These are phyloP conservation scores for Aptenodytes forsteri DNA, from an alignment of 2,113 vertebrate genomes.

Conservation along the genomic window DNA sequence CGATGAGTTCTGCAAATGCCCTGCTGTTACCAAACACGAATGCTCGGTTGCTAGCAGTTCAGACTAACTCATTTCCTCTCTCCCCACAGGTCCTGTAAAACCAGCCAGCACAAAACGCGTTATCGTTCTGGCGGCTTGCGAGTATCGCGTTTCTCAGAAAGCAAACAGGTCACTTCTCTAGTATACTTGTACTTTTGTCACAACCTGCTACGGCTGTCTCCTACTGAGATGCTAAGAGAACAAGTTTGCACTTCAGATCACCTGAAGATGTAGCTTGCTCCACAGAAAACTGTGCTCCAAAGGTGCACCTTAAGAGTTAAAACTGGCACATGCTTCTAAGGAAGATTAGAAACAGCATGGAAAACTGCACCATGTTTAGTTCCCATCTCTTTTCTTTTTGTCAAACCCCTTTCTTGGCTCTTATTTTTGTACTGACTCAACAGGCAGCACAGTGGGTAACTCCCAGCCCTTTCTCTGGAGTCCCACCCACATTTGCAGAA, in stretches of 20 bases:
- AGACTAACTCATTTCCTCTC: background rate
- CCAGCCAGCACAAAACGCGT: background rate
- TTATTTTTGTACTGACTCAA: background rate
- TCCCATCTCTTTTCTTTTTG: background rate
- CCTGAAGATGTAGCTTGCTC: background rate
- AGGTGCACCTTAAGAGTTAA: background rate
- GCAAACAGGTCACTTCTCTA: background rate
- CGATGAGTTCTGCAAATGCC: background rate
- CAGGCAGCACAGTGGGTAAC: background rate
- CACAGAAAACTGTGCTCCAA: background rate
- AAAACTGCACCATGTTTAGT: background rate
- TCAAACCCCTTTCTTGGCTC: background rate
- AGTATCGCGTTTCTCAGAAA: background rate
- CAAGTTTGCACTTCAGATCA: background rate
- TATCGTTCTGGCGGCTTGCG: background rate
- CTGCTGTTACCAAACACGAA: background rate
- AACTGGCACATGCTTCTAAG: background rate
- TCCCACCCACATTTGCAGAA: background rate
- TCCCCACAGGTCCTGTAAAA: background rate
- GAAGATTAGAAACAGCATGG: background rate
- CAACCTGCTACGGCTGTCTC: fast-evolving
- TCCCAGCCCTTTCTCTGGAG: background rate
- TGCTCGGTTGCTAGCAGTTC: background rate
- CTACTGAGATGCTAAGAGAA: background rate
- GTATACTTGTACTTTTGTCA: background rate